Conservation (phyloP, 2,888 invertebrate species). For the Torymus tubicola region DNA sequence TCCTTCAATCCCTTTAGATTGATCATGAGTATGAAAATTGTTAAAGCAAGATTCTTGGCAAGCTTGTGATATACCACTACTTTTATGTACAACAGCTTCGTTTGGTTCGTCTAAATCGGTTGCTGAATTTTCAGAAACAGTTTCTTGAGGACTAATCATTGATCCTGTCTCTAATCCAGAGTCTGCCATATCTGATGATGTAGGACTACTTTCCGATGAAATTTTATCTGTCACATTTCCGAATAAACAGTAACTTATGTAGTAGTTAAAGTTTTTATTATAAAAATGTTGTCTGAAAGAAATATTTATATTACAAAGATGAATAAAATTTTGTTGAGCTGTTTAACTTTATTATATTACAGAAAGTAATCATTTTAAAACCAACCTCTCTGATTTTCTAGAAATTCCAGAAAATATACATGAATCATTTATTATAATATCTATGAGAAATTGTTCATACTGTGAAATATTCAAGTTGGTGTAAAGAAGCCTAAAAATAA, state of each 20-base stretch:
- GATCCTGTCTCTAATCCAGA: conserved; percentile 76
- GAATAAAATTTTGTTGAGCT: neutral
- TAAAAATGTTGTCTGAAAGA: conserved; percentile 14
- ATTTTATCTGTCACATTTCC: conserved; percentile 21
- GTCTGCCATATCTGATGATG: conserved; percentile 74
- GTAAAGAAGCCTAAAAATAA: conserved; percentile 69
- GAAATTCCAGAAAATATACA: conserved; percentile 23
- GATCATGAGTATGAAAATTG: conserved; percentile 62
- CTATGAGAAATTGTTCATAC: conserved; percentile 67
- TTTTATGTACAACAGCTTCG: conserved; percentile 60
- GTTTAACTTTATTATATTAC: neutral
- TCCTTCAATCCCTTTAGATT: conserved; percentile 40
- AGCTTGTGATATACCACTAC: conserved; percentile 36
- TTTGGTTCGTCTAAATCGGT: conserved; percentile 71
- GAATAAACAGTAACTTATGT: conserved; percentile 18
- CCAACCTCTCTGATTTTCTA: conserved; percentile 36
- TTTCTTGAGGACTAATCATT: conserved; percentile 73
- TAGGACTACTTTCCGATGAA: conserved; percentile 61
- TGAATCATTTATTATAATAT: conserved; percentile 62
- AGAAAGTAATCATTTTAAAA: conserved; percentile 13
- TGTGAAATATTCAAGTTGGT: conserved; percentile 68
- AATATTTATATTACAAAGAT: neutral
- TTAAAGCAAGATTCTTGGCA: conserved; percentile 54
- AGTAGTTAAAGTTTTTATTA: conserved; percentile 2
- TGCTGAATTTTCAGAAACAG: conserved; percentile 73